Evolutionary conservation across 2,888 invertebrate genomes (phyloP), one percentile per base, ranked within the genome.

Genomic region (Lissonota sp.): DNA sequence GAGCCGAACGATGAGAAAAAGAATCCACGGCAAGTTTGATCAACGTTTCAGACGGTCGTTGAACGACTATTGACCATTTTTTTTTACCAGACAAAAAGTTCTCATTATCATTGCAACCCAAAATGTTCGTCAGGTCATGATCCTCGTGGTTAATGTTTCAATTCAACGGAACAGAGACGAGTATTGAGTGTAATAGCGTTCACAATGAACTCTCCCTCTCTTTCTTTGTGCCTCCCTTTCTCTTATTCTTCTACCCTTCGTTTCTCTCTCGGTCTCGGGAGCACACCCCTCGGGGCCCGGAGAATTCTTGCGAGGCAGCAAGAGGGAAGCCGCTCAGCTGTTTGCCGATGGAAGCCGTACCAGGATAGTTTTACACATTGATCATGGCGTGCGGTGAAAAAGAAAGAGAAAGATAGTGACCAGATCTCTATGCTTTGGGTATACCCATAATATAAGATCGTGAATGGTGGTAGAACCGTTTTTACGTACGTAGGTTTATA

Each of bases 301-400:
- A 84, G 85, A 84, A 85, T 85, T 85, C 85, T 85, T 80, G 66
- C 70, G 80, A 84, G 79, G 66, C 83, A 81, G 73, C 82, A 79
- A 79, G 80, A 82, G 86, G 81, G 89, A 89, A 90, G 89, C 90
- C 89, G 82, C 82, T 90, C 88, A 88, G 89, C 88, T 90, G 90
- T 90, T 90, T 88, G 87, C 86, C 86, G 78, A 88, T 89, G 88
- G 90, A 90, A 90, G 89, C 90, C 90, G 67, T 90, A 87, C 82
- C 82, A 75, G 83, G 76, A 83, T 79, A 79, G 75, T 84, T 81
- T 83, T 82, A 84, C 84, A 74, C 73, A 73, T 73, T 80, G 76
- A 74, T 69, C 53, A 67, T 71, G 82, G 63, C 63, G 66, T 73
- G 72, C 72, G 71, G 73, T 44, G 73, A 76, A 76, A 49, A 80